Evolutionary conservation across 1,140 invertebrate genomes (phyloP), one percentile per base, ranked within the genome.

Genomic region (Aphis craccivora): DNA sequence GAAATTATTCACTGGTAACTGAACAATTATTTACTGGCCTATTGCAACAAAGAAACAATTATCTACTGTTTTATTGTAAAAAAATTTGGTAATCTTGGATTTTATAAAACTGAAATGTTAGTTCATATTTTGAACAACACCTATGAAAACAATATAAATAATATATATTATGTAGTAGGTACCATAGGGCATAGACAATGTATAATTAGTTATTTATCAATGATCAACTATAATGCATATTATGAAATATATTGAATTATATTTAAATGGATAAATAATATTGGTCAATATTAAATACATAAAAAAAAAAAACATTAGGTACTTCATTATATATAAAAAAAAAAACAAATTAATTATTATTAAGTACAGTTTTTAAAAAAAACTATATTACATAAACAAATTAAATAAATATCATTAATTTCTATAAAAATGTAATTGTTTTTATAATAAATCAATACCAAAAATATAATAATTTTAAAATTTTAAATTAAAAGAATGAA

Each of bases 351-450:
- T n/a, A 60, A 55, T 40, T 90, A 23, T 45, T 86, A 48, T 90
- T 90, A 90, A 90, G 53, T 90, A 45, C 89, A 45, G 37, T 90
- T 90, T 60, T 37, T 8, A 45, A 45, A 48, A 48, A 86, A 89
- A 53, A 60, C 25, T 90, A 90, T 90, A 90, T 90, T 90, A 90
- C 53, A 67, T 55, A 90, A 90, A 60, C 37, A 90, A 90, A 40
- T 90, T 3, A 90, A 90, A 90, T 90, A 45, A 87, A 87, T 60
- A 90, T 60, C 7, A 43, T 90, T 37, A 55, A 90, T 90, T 90
- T 90, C 37, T 90, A 40, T 90, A 90, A 90, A 90, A 90, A 30
- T 90, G 11, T 67, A 67, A 67, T 67, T 90, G 37, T 67, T 43
- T 67, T 8, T 90, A 76, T 30, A 53, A 89, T 89, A 67, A 67